A percentile compares a stretch with the other conserved stretches of the same genome.
Evolutionary conservation across 2,888 invertebrate genomes (phyloP).

Genomic region (Acanthoscelides obtectus): DNA sequence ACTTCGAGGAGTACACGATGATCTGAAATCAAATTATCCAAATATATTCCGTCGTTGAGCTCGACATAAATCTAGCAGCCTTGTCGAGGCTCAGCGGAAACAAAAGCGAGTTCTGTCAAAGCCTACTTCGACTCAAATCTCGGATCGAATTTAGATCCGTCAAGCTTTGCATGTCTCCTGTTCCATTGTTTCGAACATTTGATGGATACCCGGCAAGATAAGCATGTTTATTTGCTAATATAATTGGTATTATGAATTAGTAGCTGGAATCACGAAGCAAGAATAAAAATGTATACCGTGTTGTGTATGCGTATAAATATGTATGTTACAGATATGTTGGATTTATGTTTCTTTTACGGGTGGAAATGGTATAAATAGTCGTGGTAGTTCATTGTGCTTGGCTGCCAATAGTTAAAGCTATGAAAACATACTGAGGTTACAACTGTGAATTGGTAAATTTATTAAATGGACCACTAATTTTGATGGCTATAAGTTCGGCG

Average conservation of each 20-base stretch:
- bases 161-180: conserved; percentile 38
- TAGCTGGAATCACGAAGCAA: background rate
- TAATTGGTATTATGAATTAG: background rate
- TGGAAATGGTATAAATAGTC: no score
- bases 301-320: background rate
- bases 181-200: conserved; percentile 43
- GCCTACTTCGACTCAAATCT: conserved; percentile 39
- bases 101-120: conserved; percentile 44
- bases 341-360: background rate
- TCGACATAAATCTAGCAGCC: conserved; percentile 38
- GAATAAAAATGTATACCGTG: background rate
- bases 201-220: conserved; percentile 39
- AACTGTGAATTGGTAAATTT: no score
- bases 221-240: conserved; percentile 1
- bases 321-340: background rate
- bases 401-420: no score
- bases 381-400: no score
- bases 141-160: conserved; percentile 43
- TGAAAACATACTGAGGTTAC: no score
- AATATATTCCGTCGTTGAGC: conserved; percentile 16
- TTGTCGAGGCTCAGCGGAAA: conserved; percentile 42
- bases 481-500: no score
- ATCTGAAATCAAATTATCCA: conserved; percentile 17
- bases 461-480: no score
- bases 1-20: conserved; percentile 6